These are phyloP conservation scores for Fistularia commersonii DNA, from an alignment of 2,797 vertebrate genomes.

Conservation along the genomic window DNA sequence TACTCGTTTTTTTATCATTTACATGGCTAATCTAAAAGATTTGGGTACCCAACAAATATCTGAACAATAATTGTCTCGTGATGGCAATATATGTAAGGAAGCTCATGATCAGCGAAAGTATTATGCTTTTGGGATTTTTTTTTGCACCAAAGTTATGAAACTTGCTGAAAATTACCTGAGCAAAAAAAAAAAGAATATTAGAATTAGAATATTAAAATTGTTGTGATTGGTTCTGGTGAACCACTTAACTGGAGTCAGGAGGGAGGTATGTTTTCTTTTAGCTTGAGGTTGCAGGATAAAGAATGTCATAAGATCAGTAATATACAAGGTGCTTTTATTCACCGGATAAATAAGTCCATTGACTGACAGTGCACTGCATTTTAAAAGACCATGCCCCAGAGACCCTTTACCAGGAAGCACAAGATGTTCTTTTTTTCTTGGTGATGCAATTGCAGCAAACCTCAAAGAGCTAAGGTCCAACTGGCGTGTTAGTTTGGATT, in stretches of 20 bases:
- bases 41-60: too few species aligned
- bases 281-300: conserved; percentile 61
- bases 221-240: conserved; percentile 28
- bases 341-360: conserved; percentile 56
- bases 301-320: conserved; percentile 58
- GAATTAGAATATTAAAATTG: too few species aligned
- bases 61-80: too few species aligned
- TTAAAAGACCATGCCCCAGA: conserved; percentile 1
- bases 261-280: conserved; percentile 26
- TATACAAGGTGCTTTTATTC: conserved; percentile 58
- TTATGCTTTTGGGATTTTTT: too few species aligned
- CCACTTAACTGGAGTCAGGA: conserved; percentile 44
- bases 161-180: too few species aligned
- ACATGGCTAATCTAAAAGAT: too few species aligned
- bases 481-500: too few species aligned
- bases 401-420: conserved; percentile 18
- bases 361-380: conserved; percentile 21
- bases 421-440: conserved; percentile 14
- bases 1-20: too few species aligned
- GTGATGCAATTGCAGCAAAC: conserved; percentile 1
- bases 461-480: neutral
- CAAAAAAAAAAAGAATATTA: too few species aligned
- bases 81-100: too few species aligned
- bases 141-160: too few species aligned
- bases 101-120: too few species aligned